Evolutionary conservation across 2,113 vertebrate genomes (phyloP).

Genomic region (Sebastes fasciatus): DNA sequence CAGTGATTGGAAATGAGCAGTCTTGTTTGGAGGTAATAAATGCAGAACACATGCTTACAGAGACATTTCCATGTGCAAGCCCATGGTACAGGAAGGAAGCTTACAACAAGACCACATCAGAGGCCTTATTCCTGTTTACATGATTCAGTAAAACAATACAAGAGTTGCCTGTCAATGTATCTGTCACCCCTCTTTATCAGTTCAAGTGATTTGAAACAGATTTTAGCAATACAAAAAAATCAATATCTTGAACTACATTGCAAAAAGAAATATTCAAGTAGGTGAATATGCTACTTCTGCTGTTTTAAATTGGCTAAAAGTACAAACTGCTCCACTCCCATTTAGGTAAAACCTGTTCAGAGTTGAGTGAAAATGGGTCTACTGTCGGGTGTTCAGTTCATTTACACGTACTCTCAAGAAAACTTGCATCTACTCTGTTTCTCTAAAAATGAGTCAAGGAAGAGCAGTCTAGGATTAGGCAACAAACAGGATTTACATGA

Average conservation of each 20-base stretch:
- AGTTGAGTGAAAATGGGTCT: slow-evolving; percentile 8
- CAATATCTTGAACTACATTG: neutral
- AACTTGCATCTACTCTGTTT: slow-evolving; percentile 14
- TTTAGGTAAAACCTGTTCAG: neutral
- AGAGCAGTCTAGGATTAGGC: slow-evolving; percentile 16
- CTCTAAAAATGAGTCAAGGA: slow-evolving; percentile 6
- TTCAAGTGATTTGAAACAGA: slow-evolving; percentile 17
- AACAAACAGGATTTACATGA: slow-evolving; percentile 32
- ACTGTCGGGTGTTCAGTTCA: neutral
- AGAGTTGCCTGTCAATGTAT: slow-evolving; percentile 13
- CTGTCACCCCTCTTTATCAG: neutral
- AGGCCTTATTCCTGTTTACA: slow-evolving; percentile 41
- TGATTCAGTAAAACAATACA: slow-evolving; percentile 17
- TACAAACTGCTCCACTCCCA: neutral
- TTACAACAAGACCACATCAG: slow-evolving; percentile 26
- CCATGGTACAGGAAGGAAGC: slow-evolving; percentile 53
- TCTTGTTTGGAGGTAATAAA: slow-evolving; percentile 73
- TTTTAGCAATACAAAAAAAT: neutral
- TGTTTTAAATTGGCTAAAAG: slow-evolving; percentile 15
- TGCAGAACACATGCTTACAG: slow-evolving; percentile 77
- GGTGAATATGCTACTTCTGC: slow-evolving; percentile 55
- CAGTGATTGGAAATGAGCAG: slow-evolving; percentile 62
- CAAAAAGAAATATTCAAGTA: slow-evolving; percentile 34
- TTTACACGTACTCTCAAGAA: slow-evolving; percentile 6
- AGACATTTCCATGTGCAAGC: slow-evolving; percentile 60